A percentile compares a stretch with the other conserved stretches of the same genome.
Conservation (phyloP, 2,113 vertebrate species). For the Ia io region DNA sequence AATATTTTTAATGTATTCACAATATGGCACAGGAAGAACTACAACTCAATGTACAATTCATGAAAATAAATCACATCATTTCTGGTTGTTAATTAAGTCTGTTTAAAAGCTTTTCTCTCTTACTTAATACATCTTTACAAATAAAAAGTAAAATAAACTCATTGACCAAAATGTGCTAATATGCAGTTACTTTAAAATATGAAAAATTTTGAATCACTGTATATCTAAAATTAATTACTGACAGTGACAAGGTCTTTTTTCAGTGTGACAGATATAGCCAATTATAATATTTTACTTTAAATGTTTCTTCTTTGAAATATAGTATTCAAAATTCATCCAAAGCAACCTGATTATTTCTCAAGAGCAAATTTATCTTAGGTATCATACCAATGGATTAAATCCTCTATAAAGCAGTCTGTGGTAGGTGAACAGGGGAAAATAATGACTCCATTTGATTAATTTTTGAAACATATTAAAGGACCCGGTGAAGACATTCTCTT, state of each 20-base stretch:
- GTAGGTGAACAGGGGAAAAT: neutral
- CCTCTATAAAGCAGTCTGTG: neutral
- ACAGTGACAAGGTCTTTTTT: neutral
- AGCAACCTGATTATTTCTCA: slow-evolving; percentile 43
- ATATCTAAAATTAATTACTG: slow-evolving; percentile 61
- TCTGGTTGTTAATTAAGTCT: slow-evolving; percentile 75
- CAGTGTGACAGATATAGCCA: slow-evolving; percentile 47
- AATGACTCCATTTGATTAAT: neutral
- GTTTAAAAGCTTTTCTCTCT: slow-evolving; percentile 64
- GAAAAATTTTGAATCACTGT: slow-evolving; percentile 37
- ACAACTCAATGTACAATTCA: slow-evolving; percentile 71
- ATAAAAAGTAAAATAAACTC: slow-evolving; percentile 58
- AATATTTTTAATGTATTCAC: slow-evolving; percentile 69
- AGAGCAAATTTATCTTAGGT: slow-evolving; percentile 38
- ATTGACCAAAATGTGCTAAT: slow-evolving; percentile 58
- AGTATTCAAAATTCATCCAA: slow-evolving; percentile 36
- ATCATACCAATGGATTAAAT: neutral
- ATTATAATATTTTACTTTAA: slow-evolving; percentile 46
- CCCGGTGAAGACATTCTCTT: neutral
- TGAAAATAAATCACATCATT: slow-evolving; percentile 72
- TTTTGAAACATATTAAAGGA: slow-evolving; percentile 7
- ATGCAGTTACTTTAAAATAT: slow-evolving; percentile 53
- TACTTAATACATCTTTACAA: slow-evolving; percentile 48
- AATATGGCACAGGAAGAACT: slow-evolving; percentile 65
- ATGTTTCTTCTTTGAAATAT: slow-evolving; percentile 43